Evolutionary conservation across 2,797 vertebrate genomes (phyloP).

Genomic region (Pseudotriccus pelzelni): DNA sequence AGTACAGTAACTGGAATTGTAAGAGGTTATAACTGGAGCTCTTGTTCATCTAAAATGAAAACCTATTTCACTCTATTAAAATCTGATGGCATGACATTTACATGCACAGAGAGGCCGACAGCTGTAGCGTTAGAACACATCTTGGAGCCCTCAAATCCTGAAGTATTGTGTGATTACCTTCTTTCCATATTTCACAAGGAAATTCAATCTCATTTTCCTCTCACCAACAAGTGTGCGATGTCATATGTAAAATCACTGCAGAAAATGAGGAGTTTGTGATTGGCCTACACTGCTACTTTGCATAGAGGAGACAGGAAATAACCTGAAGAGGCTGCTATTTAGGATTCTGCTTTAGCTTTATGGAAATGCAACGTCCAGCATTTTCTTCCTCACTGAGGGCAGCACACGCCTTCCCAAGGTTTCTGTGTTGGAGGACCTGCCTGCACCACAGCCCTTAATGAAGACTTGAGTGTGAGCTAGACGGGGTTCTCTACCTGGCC

Average conservation of each 20-base stretch:
- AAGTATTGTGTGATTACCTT: background rate
- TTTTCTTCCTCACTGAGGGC: background rate
- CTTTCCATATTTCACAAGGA: background rate
- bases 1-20: constrained; percentile 10
- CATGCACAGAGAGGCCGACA: background rate
- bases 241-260: background rate
- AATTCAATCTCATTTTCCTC: background rate
- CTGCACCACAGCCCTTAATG: background rate
- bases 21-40: constrained; percentile 20
- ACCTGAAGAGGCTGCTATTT: background rate
- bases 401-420: rapidly evolving
- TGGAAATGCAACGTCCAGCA: background rate
- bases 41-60: constrained; percentile 49
- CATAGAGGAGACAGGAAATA: background rate
- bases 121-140: background rate
- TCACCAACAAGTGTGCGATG: background rate
- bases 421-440: background rate
- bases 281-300: background rate
- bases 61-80: constrained; percentile 7
- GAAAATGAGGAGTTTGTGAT: background rate
- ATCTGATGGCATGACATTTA: background rate
- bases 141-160: background rate
- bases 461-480: background rate
- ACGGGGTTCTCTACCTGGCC: background rate
- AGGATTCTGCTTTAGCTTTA: background rate